Percentiles rank a stretch among this genome's conserved stretches.
Evolutionary conservation across 2,113 vertebrate genomes (phyloP).

Genomic region (Clarias batrachus): DNA sequence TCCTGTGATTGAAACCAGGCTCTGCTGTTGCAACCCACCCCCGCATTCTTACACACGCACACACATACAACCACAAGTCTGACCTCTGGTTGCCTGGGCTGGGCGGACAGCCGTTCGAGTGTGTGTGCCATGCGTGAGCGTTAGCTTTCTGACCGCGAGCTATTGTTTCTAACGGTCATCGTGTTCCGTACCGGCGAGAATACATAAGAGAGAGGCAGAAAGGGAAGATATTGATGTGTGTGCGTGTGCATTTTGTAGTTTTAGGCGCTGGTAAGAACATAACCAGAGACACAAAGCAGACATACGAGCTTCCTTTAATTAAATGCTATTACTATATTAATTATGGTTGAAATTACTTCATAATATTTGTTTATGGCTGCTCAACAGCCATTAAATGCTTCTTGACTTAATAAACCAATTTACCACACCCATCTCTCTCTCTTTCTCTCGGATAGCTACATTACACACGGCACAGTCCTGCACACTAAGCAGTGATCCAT

Average conservation of each 20-base stretch:
- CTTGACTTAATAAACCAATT: conserved; percentile 24
- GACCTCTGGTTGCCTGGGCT: conserved; percentile 26
- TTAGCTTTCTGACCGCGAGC: conserved; percentile 44
- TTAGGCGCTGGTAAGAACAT: conserved; percentile 9
- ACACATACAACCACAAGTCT: conserved; percentile 32
- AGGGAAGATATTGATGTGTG: conserved; percentile 3
- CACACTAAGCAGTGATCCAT: conserved; percentile 45
- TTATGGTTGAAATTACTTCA: conserved; percentile 40
- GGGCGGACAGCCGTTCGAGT: conserved; percentile 25
- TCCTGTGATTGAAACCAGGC: conserved; percentile 46
- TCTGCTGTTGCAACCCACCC: conserved; percentile 37
- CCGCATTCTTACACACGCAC: conserved; percentile 36
- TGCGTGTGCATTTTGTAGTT: neutral
- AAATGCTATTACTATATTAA: conserved; percentile 49
- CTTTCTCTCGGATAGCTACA: neutral
- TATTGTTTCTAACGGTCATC: conserved; percentile 21
- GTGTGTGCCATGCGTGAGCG: conserved; percentile 33
- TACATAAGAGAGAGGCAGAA: conserved; percentile 1
- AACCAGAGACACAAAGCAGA: conserved; percentile 32
- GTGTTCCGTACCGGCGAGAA: conserved; percentile 18
- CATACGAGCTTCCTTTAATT: conserved; percentile 46
- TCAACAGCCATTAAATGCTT: conserved; percentile 39
- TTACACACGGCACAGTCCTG: conserved; percentile 18
- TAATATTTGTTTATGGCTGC: conserved; percentile 34
- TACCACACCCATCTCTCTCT: conserved; percentile 32